A percentile compares a stretch with the other conserved stretches of the same genome.
These are phyloP conservation scores for Erebia palarica DNA, from an alignment of 2,888 invertebrate genomes.

Conservation along the genomic window DNA sequence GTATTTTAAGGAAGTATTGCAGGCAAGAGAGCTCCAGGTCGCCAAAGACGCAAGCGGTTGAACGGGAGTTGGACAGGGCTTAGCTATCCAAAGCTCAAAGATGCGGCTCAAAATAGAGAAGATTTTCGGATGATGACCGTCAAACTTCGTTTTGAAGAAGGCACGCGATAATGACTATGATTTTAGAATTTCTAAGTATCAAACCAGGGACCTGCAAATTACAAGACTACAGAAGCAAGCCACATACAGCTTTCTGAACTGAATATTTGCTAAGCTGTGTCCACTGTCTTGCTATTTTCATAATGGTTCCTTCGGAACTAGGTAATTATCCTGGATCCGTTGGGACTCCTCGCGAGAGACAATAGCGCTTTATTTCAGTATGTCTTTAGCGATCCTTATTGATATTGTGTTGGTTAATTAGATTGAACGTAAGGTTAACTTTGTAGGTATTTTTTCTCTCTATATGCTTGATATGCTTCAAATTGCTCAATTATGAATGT, in stretches of 20 bases:
- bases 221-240: too few species aligned
- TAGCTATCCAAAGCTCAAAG: too few species aligned
- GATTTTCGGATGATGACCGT: too few species aligned
- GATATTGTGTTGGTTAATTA: conserved; percentile 10
- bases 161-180: too few species aligned
- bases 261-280: background rate
- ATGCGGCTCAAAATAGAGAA: too few species aligned
- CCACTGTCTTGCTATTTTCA: conserved; percentile 6
- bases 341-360: background rate
- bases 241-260: background rate
- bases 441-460: background rate
- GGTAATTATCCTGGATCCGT: conserved; percentile 7
- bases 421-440: background rate
- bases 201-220: too few species aligned
- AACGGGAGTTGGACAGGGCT: too few species aligned
- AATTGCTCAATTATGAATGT: background rate
- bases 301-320: conserved; percentile 1
- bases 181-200: too few species aligned
- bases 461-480: background rate
- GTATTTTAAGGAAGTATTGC: too few species aligned
- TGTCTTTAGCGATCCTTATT: conserved; percentile 11
- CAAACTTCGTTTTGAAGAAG: too few species aligned
- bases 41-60: too few species aligned
- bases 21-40: too few species aligned
- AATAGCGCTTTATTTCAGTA: conserved; percentile 13